Percentiles rank a stretch among this genome's conserved stretches.
Evolutionary conservation across 2,888 invertebrate species (phyloP).

Genomic region (Hirtodrosophila trivittata): DNA sequence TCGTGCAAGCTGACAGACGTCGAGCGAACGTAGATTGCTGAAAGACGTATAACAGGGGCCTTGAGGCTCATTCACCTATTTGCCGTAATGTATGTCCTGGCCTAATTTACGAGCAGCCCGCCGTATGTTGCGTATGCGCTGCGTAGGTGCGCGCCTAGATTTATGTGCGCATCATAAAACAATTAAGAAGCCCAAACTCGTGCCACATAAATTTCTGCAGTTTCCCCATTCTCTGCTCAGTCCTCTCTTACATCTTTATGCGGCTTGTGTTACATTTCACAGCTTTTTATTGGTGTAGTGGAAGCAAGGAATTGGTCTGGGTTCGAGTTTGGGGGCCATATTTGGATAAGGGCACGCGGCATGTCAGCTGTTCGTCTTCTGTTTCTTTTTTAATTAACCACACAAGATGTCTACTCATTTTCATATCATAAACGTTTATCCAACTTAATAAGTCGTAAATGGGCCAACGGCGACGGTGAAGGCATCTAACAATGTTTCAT

Average conservation of each 20-base stretch:
- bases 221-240: constrained; percentile 16
- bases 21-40: constrained; percentile 32
- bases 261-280: constrained; percentile 74
- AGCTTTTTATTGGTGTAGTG: constrained; percentile 65
- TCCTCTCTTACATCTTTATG: constrained; percentile 13
- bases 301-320: constrained; percentile 22
- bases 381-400: constrained; percentile 75
- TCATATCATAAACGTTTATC: constrained; percentile 81
- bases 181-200: constrained; percentile 79
- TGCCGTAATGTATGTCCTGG: constrained; percentile 57
- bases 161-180: constrained; percentile 80
- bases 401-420: constrained; percentile 78
- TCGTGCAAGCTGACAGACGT: no score
- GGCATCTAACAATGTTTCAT: constrained; percentile 71
- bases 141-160: constrained; percentile 57
- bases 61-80: constrained; percentile 61
- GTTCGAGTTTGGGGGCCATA: constrained; percentile 16
- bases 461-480: constrained; percentile 19
- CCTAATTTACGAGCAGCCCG: constrained; percentile 67
- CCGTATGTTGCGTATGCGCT: constrained; percentile 57
- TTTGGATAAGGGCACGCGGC: constrained; percentile 25
- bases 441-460: constrained; percentile 81
- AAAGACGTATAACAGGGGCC: constrained; percentile 29
- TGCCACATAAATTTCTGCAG: constrained; percentile 76
- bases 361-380: constrained; percentile 10